A percentile compares a stretch with the other conserved stretches of the same genome.
These are phyloP conservation scores for Etheostoma cragini DNA, from an alignment of 2,113 vertebrate species.

Conservation along the genomic window DNA sequence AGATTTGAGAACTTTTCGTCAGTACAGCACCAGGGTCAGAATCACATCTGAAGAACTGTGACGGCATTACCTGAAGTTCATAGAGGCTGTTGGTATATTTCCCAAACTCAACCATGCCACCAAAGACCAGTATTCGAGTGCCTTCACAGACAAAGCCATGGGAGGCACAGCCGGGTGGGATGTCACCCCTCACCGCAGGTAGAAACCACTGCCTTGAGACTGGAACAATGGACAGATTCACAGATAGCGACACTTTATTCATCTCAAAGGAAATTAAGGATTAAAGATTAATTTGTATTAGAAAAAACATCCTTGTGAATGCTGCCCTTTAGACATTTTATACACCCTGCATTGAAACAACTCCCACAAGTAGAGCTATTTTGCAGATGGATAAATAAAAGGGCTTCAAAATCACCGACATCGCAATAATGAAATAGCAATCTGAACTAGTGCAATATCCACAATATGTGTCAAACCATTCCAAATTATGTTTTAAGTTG, in stretches of 20 bases:
- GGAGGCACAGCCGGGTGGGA: slow-evolving; percentile 96
- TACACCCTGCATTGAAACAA: neutral
- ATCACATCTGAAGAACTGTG: no score
- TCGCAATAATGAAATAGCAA: no score
- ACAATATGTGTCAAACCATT: no score
- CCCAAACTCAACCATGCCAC: slow-evolving; percentile 98
- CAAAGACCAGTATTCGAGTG: slow-evolving; percentile 94
- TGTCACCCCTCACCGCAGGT: slow-evolving; percentile 97
- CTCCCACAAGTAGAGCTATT: neutral
- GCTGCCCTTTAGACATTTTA: neutral
- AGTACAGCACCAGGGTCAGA: neutral
- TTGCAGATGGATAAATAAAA: neutral
- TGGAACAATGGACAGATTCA: slow-evolving; percentile 50
- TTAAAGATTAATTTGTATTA: neutral
- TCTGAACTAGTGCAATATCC: no score
- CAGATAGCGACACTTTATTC: no score
- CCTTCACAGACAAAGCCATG: slow-evolving; percentile 97
- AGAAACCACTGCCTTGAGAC: slow-evolving; percentile 98
- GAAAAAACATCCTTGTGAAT: neutral
- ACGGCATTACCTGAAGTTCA: slow-evolving; percentile 92
- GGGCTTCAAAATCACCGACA: no score
- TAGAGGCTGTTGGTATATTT: slow-evolving; percentile 96
- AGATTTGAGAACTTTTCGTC: neutral
- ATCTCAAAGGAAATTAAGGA: no score
- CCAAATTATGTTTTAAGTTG: no score